A percentile compares a stretch with the other conserved stretches of the same genome.
Evolutionary conservation across 2,888 invertebrate species (phyloP).

Genomic region (Torymus tubicola): DNA sequence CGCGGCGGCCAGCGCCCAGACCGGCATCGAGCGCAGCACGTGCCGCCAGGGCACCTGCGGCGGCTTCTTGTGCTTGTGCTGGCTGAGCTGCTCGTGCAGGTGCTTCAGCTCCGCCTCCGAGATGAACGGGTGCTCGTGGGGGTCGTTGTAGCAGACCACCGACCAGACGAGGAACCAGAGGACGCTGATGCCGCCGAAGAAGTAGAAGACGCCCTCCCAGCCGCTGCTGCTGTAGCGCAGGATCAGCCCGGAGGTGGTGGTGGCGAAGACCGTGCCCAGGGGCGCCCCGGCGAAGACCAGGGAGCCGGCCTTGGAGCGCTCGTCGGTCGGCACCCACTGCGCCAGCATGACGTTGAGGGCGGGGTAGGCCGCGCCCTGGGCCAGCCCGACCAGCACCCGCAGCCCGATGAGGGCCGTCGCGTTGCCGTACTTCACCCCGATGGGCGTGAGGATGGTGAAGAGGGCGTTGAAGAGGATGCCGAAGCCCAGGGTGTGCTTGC

Average conservation of each 20-base stretch:
- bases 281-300: constrained; percentile 87
- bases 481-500: constrained; percentile 87
- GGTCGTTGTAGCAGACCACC: constrained; percentile 71
- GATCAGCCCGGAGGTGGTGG: constrained; percentile 81
- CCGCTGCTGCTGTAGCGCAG: constrained; percentile 80
- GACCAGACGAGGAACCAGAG: constrained; percentile 86
- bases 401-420: constrained; percentile 83
- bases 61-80: constrained; percentile 68
- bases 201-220: constrained; percentile 89
- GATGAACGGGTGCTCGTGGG: constrained; percentile 74
- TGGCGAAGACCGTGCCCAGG: constrained; percentile 81
- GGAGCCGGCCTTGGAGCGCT: constrained; percentile 85
- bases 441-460: constrained; percentile 86
- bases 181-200: constrained; percentile 86
- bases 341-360: constrained; percentile 88
- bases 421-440: constrained; percentile 82
- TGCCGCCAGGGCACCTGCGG: constrained; percentile 71
- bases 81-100: constrained; percentile 68
- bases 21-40: constrained; percentile 79
- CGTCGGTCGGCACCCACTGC: constrained; percentile 85
- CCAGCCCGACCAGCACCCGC: constrained; percentile 86
- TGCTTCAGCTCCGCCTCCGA: constrained; percentile 71
- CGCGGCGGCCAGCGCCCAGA: constrained; percentile 86
- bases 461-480: constrained; percentile 88
- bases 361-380: constrained; percentile 88